Percentiles rank a stretch among this genome's conserved stretches.
Conservation (phyloP, 1,140 invertebrate genomes). For the Camponotus vicinus region DNA sequence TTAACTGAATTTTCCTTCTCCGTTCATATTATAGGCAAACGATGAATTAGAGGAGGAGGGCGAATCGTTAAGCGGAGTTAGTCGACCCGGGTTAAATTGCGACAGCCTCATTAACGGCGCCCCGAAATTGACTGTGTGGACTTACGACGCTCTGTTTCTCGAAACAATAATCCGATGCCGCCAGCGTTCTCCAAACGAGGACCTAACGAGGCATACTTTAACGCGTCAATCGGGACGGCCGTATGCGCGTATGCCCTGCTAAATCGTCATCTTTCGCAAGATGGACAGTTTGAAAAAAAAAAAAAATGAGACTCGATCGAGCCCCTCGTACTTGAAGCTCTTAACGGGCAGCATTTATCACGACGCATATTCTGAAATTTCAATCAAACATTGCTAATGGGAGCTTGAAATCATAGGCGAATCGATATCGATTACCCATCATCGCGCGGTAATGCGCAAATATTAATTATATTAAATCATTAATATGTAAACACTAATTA, state of each 20-base stretch:
- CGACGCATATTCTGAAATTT: not conserved
- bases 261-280: not conserved
- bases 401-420: slow-evolving; percentile 15
- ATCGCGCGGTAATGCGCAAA: slow-evolving; percentile 43
- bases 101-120: slow-evolving; percentile 49
- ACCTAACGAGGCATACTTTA: not conserved
- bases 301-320: not conserved
- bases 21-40: slow-evolving; percentile 25
- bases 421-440: slow-evolving; percentile 51
- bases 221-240: not conserved
- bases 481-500: slow-evolving; percentile 47
- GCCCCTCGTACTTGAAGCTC: too few species aligned
- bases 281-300: not conserved
- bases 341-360: not conserved
- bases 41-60: not conserved
- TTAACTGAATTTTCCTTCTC: slow-evolving; percentile 51
- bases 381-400: slow-evolving; percentile 1
- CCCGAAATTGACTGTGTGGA: slow-evolving; percentile 50
- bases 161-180: slow-evolving; percentile 37
- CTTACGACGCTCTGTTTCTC: slow-evolving; percentile 29
- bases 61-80: slow-evolving; percentile 56
- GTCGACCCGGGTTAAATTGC: slow-evolving; percentile 46
- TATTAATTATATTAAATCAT: slow-evolving; percentile 53
- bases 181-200: not conserved
- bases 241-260: too few species aligned